phyloP scores from a whole-genome alignment of 2,888 invertebrate species.

The Tridacna gigas region DNA sequence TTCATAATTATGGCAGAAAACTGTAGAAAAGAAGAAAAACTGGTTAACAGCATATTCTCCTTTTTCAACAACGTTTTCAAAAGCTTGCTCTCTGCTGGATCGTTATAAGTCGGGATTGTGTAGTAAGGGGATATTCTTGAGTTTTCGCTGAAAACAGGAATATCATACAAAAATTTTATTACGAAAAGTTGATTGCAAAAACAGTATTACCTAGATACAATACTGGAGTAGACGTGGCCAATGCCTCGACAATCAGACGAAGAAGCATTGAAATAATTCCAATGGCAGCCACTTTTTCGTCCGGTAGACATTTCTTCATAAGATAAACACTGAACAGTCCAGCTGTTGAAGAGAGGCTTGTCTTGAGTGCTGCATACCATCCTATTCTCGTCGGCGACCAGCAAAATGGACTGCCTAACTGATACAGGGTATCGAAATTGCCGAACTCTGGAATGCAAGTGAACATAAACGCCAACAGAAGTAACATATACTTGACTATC shows the following conservation, averaged over 20 bases:
- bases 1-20: too few species aligned
- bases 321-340: conserved; percentile 55
- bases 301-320: conserved; percentile 57
- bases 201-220: conserved; percentile 60
- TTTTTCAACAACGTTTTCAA: too few species aligned
- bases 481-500: conserved; percentile 42
- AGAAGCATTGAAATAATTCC: conserved; percentile 37
- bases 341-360: conserved; percentile 36
- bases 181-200: too few species aligned
- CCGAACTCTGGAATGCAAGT: conserved; percentile 43
- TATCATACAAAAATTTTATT: too few species aligned
- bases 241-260: conserved; percentile 60
- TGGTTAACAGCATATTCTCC: too few species aligned
- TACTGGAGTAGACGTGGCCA: conserved; percentile 52
- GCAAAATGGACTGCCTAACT: conserved; percentile 68
- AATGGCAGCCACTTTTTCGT: conserved; percentile 59
- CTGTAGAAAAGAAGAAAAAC: too few species aligned
- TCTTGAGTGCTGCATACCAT: conserved; percentile 54
- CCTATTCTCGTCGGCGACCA: conserved; percentile 69
- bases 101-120: too few species aligned
- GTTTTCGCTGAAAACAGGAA: too few species aligned
- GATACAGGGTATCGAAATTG: conserved; percentile 65
- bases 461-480: conserved; percentile 53
- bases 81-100: too few species aligned
- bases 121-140: too few species aligned